A percentile compares a stretch with the other conserved stretches of the same genome.
Conservation (phyloP, 2,113 vertebrate species). For the Conger conger region DNA sequence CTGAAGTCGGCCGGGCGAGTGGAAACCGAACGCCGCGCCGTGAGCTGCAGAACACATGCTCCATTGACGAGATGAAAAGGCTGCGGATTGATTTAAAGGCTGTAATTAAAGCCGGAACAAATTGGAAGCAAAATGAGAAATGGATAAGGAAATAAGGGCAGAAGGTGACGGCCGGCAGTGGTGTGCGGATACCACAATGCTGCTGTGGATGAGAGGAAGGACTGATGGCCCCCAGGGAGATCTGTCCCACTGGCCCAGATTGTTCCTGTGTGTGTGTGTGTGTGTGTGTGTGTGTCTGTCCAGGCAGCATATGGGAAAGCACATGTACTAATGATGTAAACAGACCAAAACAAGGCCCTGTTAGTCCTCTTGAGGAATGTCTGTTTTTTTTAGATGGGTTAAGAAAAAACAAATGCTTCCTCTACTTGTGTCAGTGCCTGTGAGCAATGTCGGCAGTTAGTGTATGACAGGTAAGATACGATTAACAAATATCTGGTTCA, state of each 20-base stretch:
- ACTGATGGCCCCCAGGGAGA: not conserved
- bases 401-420: not conserved
- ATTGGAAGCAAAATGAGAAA: not conserved
- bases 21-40: not conserved
- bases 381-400: slow-evolving; percentile 10
- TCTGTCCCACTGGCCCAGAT: not conserved
- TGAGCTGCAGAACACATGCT: not conserved
- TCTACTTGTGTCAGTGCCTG: not conserved
- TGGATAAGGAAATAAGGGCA: not conserved
- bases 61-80: not conserved
- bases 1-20: not conserved
- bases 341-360: not conserved
- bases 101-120: not conserved
- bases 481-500: not conserved
- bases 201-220: not conserved
- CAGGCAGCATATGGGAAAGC: not conserved
- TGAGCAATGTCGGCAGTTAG: not conserved
- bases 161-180: not conserved
- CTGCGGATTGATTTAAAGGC: not conserved
- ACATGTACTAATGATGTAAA: not conserved
- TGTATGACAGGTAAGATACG: not conserved
- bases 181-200: too few relatives aligned
- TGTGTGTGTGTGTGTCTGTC: not conserved
- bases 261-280: not conserved
- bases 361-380: not conserved